Conservation (phyloP, 2,797 vertebrate species). For the Australoheros facetus region DNA sequence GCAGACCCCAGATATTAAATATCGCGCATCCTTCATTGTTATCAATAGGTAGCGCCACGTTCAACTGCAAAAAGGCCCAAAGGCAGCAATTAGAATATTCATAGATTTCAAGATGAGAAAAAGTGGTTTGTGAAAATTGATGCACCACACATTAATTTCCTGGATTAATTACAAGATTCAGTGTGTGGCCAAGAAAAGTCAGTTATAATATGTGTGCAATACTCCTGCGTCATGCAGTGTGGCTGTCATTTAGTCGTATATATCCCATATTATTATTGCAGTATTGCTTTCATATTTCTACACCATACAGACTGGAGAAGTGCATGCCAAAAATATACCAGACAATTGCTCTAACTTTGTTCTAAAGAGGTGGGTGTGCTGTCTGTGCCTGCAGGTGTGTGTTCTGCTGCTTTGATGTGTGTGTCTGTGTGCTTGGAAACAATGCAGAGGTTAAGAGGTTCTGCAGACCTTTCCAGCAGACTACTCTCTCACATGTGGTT, state of each 20-base stretch:
- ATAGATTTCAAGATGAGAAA: conserved; percentile 48
- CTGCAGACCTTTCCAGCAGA: conserved; percentile 36
- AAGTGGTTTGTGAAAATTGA: conserved; percentile 44
- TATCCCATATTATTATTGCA: neutral
- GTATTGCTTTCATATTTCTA: neutral
- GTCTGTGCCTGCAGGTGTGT: conserved; percentile 26
- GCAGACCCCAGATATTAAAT: conserved; percentile 36
- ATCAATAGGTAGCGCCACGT: conserved; percentile 49
- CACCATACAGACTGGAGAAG: neutral
- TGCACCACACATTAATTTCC: conserved; percentile 48
- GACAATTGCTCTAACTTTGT: neutral
- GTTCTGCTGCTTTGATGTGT: neutral
- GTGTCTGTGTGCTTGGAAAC: conserved; percentile 11
- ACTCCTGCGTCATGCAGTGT: neutral
- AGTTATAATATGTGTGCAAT: neutral
- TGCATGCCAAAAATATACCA: neutral
- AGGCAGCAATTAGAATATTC: conserved; percentile 63
- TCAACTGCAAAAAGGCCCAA: conserved; percentile 33
- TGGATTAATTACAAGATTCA: conserved; percentile 42
- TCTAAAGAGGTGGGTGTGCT: neutral
- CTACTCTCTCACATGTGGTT: neutral
- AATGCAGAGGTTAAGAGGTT: conserved; percentile 45
- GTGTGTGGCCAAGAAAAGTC: neutral
- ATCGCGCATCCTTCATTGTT: conserved; percentile 34
- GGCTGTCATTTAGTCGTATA: neutral